Percentiles rank a stretch among this genome's conserved stretches.
Evolutionary conservation across 2,113 vertebrate genomes (phyloP).

Genomic region (Sander lucioperca): DNA sequence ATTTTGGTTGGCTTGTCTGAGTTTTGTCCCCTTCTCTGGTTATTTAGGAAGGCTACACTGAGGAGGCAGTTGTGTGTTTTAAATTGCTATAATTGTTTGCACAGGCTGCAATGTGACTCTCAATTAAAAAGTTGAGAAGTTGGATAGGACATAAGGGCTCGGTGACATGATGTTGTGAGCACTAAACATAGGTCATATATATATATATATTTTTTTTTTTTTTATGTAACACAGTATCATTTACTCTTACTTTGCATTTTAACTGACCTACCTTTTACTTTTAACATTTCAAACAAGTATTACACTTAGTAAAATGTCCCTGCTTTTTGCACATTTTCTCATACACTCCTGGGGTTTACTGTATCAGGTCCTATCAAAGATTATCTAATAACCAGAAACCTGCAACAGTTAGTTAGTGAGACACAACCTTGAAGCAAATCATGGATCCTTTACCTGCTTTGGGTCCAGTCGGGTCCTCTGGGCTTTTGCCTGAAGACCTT

Average conservation of each 20-base stretch:
- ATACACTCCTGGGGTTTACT: too few relatives aligned
- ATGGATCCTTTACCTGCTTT: background rate
- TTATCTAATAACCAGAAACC: constrained; percentile 11
- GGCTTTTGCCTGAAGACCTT: constrained; percentile 19
- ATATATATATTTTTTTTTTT: too few relatives aligned
- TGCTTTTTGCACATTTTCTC: background rate
- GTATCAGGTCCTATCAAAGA: background rate
- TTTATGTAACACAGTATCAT: too few relatives aligned
- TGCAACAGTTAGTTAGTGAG: background rate
- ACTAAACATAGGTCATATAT: background rate
- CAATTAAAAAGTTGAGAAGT: background rate
- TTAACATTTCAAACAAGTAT: background rate
- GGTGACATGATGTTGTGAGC: background rate
- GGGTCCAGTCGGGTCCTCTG: constrained; percentile 14
- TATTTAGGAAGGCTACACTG: background rate
- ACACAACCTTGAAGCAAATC: constrained; percentile 14
- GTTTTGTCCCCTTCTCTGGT: background rate
- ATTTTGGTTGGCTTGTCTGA: background rate
- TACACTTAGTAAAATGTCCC: background rate
- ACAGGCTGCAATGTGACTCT: background rate
- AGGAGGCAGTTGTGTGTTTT: background rate
- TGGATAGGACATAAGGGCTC: background rate
- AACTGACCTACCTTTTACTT: background rate
- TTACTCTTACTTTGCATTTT: too few relatives aligned
- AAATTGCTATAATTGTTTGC: background rate